Percentiles rank a stretch among this genome's conserved stretches.
These are phyloP conservation scores for Helostoma temminkii DNA, from an alignment of 2,797 vertebrate genomes.

Conservation along the genomic window DNA sequence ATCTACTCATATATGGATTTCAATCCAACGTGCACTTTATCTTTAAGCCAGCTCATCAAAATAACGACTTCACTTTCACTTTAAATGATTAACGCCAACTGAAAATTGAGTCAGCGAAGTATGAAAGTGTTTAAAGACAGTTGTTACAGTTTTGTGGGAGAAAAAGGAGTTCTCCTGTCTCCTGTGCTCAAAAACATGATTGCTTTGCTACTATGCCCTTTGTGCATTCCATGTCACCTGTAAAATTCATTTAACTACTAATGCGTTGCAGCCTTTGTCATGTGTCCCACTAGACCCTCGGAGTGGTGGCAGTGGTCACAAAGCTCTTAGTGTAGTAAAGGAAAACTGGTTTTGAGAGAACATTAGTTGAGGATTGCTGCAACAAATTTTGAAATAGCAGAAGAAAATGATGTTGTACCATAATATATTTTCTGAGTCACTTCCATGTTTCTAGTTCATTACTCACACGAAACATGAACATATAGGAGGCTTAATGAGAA, in stretches of 20 bases:
- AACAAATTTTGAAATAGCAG: conserved; percentile 12
- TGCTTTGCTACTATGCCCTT: conserved; percentile 59
- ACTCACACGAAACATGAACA: conserved; percentile 23
- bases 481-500: conserved; percentile 16
- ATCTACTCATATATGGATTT: conserved; percentile 22
- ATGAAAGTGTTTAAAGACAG: conserved; percentile 58
- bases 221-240: conserved; percentile 69
- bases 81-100: conserved; percentile 56
- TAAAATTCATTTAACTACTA: conserved; percentile 74
- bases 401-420: conserved; percentile 26
- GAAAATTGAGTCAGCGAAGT: conserved; percentile 65
- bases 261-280: conserved; percentile 56
- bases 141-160: conserved; percentile 35
- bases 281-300: conserved; percentile 24
- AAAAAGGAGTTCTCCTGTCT: conserved; percentile 36
- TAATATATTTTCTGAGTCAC: conserved; percentile 27
- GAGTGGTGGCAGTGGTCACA: conserved; percentile 16
- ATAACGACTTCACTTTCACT: conserved; percentile 68
- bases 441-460: conserved; percentile 40
- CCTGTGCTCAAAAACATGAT: conserved; percentile 33
- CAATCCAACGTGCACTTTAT: conserved; percentile 23
- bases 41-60: conserved; percentile 57
- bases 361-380: background rate
- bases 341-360: conserved; percentile 17
- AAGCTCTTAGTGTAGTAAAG: conserved; percentile 13